Conservation (phyloP, 2,888 invertebrate species). For the Pachymerium ferrugineum region DNA sequence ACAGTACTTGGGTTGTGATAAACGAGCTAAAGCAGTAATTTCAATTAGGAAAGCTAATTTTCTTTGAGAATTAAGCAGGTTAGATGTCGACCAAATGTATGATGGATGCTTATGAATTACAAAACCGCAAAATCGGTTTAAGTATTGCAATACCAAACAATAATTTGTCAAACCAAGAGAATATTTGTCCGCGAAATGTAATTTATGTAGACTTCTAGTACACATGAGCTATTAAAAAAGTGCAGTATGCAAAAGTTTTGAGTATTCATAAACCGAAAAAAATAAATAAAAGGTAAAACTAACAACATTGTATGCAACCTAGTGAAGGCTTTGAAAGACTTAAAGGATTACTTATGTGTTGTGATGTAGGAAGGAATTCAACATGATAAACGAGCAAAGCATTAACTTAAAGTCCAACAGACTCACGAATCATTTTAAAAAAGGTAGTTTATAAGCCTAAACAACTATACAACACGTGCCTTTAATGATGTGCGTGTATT, state of each 20-base stretch:
- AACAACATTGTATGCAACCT: not conserved
- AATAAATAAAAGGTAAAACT: not conserved
- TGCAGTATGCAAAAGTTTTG: too few relatives aligned
- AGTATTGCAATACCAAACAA: not conserved
- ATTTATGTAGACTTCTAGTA: too few relatives aligned
- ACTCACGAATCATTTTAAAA: not conserved
- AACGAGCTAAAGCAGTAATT: not conserved
- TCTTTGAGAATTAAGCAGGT: not conserved
- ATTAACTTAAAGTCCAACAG: conserved; percentile 1
- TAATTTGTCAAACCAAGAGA: not conserved
- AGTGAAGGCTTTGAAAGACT: not conserved
- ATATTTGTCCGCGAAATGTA: too few relatives aligned
- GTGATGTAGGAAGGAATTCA: not conserved
- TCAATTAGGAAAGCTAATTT: not conserved
- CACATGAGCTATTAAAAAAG: too few relatives aligned
- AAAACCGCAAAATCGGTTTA: not conserved
- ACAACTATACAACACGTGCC: not conserved
- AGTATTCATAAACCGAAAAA: not conserved
- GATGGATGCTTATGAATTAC: not conserved
- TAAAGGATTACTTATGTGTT: not conserved
- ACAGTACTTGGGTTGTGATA: not conserved
- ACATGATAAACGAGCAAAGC: not conserved
- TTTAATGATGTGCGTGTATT: too few relatives aligned
- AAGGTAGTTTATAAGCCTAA: not conserved
- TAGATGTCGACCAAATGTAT: not conserved